Percentiles rank a stretch among this genome's conserved stretches.
Conservation (phyloP, 1,140 invertebrate species). For the Copidosoma floridanum region DNA sequence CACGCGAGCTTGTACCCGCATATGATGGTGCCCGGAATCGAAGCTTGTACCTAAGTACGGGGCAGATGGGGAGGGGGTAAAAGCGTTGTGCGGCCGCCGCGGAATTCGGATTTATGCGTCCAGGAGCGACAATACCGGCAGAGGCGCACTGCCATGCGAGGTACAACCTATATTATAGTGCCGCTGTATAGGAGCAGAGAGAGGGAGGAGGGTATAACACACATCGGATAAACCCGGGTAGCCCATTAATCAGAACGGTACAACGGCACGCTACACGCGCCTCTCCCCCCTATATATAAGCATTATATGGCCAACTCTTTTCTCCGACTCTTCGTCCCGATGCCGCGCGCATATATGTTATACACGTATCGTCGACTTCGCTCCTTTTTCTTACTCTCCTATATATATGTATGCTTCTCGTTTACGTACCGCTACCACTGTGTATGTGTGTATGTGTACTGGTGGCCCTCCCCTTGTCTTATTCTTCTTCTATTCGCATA, state of each 20-base stretch:
- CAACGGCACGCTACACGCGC: constrained; percentile 21
- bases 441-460: not conserved
- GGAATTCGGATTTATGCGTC: constrained; percentile 37
- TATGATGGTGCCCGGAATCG: too few relatives aligned
- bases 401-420: too few relatives aligned
- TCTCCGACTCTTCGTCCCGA: not conserved
- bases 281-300: too few relatives aligned
- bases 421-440: not conserved
- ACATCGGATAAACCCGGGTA: constrained; percentile 32
- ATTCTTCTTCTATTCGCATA: not conserved
- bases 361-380: constrained; percentile 9
- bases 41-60: too few relatives aligned
- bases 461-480: not conserved
- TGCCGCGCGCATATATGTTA: not conserved
- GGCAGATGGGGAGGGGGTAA: too few relatives aligned
- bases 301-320: constrained; percentile 15
- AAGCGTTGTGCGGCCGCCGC: constrained; percentile 16
- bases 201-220: too few relatives aligned
- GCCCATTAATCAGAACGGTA: constrained; percentile 41
- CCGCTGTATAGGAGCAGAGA: not conserved
- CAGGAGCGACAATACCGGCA: constrained; percentile 31
- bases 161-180: not conserved
- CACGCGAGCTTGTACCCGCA: constrained; percentile 2
- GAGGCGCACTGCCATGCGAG: too few relatives aligned
- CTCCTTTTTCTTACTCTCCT: not conserved